Evolutionary conservation across 2,797 vertebrate species (phyloP).

Genomic region (Myotis findleyi): DNA sequence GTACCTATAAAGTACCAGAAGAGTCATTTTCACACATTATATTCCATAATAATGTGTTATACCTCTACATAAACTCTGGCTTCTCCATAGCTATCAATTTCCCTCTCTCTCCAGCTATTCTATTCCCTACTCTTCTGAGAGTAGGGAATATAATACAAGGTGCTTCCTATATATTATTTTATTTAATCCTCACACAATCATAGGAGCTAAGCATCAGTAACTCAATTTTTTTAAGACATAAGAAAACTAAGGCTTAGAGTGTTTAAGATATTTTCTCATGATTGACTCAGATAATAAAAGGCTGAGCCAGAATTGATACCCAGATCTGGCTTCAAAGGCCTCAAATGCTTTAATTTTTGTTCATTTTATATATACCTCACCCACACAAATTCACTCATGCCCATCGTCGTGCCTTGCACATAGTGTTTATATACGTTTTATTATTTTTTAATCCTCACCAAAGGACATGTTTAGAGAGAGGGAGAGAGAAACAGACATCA

Average conservation of each 20-base stretch:
- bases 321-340: neutral
- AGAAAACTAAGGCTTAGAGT: neutral
- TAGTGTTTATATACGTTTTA: neutral
- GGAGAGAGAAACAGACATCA: neutral
- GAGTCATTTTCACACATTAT: neutral
- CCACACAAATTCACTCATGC: neutral
- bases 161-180: neutral
- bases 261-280: neutral
- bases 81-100: neutral
- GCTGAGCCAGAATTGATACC: neutral
- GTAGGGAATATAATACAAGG: neutral
- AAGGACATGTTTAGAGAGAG: neutral
- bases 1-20: neutral
- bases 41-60: neutral
- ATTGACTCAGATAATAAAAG: neutral
- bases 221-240: slow-evolving; percentile 16
- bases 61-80: neutral
- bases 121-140: neutral
- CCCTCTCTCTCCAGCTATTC: neutral
- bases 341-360: neutral
- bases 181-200: neutral
- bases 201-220: neutral
- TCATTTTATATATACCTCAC: neutral
- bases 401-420: neutral
- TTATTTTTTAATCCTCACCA: neutral